Conservation (phyloP, 2,888 invertebrate genomes). For the Idaea aversata region DNA sequence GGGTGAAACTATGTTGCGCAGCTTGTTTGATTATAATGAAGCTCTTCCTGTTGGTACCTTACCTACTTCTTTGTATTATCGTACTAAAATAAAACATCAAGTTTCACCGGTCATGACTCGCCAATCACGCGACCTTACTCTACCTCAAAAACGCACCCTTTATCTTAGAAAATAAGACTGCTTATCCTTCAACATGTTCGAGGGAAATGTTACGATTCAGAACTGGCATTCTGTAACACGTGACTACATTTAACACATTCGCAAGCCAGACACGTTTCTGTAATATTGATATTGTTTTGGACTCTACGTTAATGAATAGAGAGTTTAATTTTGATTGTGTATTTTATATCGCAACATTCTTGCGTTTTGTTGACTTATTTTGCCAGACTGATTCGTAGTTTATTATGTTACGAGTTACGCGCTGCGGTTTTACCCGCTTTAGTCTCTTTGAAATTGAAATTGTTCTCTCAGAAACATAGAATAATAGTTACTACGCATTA, state of each 20-base stretch:
- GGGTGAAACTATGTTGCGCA: not conserved
- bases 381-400: not conserved
- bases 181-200: constrained; percentile 16
- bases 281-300: constrained; percentile 7
- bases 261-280: constrained; percentile 20
- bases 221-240: constrained; percentile 27
- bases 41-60: not conserved
- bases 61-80: not conserved
- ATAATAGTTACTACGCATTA: too few species aligned
- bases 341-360: constrained; percentile 5
- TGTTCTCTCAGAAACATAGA: too few species aligned
- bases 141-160: constrained; percentile 25
- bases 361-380: constrained; percentile 6
- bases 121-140: constrained; percentile 22
- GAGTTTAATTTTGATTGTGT: constrained; percentile 10
- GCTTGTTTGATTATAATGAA: not conserved
- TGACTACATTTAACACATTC: constrained; percentile 28
- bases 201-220: constrained; percentile 19
- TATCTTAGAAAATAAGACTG: constrained; percentile 18
- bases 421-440: too few species aligned
- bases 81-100: not conserved
- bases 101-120: constrained; percentile 2
- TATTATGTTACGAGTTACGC: too few species aligned
- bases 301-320: not conserved
- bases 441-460: too few species aligned